These are phyloP conservation scores for Shargacucullia verbasci DNA, from an alignment of 2,888 invertebrate species.

Conservation along the genomic window DNA sequence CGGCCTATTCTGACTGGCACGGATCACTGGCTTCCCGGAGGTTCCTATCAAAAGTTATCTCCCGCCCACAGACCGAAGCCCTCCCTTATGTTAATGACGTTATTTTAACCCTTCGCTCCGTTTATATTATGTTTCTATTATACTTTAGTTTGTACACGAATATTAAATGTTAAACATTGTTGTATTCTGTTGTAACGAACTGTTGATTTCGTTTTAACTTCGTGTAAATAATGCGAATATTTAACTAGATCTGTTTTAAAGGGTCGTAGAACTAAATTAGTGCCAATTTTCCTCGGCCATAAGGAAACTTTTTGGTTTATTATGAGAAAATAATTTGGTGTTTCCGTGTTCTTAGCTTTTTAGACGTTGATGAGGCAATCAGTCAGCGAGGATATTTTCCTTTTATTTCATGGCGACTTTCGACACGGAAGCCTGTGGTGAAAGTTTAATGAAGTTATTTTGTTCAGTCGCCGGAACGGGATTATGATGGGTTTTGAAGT, in stretches of 20 bases:
- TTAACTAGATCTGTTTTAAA: constrained; percentile 20
- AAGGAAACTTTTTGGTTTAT: constrained; percentile 32
- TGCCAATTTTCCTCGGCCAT: constrained; percentile 10
- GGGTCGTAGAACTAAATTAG: constrained; percentile 7
- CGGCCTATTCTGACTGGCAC: constrained; percentile 30
- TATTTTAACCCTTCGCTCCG: constrained; percentile 36
- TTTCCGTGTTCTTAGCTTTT: constrained; percentile 36
- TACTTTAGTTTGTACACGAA: constrained; percentile 33
- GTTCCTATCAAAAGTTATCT: constrained; percentile 53
- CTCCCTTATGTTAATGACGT: constrained; percentile 46
- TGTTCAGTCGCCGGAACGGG: constrained; percentile 22
- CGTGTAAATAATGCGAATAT: constrained; percentile 24
- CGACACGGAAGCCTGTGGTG: constrained; percentile 34
- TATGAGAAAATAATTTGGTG: constrained; percentile 43
- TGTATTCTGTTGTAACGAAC: constrained; percentile 15
- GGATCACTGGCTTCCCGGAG: constrained; percentile 44
- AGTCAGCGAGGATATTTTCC: constrained; percentile 43
- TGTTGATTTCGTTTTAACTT: constrained; percentile 36
- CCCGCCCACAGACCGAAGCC: constrained; percentile 28
- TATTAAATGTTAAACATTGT: constrained; percentile 17
- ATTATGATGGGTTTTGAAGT: constrained; percentile 26
- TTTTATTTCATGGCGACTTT: constrained; percentile 40
- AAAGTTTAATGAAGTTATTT: constrained; percentile 56
- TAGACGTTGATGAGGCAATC: constrained; percentile 53
- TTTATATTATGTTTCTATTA: constrained; percentile 33